Evolutionary conservation across 2,888 invertebrate species (phyloP).

Genomic region (Drosophila ustulata): DNA sequence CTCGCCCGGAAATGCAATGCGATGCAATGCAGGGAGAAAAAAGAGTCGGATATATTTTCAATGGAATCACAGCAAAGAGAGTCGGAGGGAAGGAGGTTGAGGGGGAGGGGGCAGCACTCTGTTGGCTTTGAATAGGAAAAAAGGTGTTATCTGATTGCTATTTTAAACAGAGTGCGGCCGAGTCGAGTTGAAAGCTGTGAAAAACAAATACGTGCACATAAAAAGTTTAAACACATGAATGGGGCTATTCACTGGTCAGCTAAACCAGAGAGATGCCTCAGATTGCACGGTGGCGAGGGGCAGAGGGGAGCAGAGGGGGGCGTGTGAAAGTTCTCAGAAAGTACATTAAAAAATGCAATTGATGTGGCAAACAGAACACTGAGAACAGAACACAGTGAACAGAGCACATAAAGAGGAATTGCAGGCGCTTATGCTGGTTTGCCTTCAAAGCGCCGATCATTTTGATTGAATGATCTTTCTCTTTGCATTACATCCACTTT

Average conservation of each 20-base stretch:
- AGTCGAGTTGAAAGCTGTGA: slow-evolving; percentile 35
- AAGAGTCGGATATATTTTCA: slow-evolving; percentile 60
- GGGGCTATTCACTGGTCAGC: slow-evolving; percentile 49
- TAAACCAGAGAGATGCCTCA: neutral
- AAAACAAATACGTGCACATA: slow-evolving; percentile 62
- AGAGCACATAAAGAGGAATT: slow-evolving; percentile 7
- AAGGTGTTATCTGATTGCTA: slow-evolving; percentile 83
- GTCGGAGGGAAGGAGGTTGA: neutral
- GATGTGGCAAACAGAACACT: slow-evolving; percentile 15
- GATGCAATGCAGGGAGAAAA: neutral
- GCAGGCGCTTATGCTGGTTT: neutral
- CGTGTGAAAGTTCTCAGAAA: slow-evolving; percentile 10
- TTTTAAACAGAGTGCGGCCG: slow-evolving; percentile 71
- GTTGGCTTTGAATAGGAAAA: slow-evolving; percentile 53
- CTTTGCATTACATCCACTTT: neutral
- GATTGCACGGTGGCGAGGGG: neutral
- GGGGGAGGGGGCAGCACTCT: slow-evolving; percentile 15
- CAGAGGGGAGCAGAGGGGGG: neutral
- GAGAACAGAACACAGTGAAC: neutral
- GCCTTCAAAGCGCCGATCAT: slow-evolving; percentile 3
- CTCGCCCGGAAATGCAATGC: slow-evolving; percentile 34
- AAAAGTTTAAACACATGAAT: slow-evolving; percentile 65
- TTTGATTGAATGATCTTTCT: neutral
- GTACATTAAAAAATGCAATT: slow-evolving; percentile 31
- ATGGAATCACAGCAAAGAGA: slow-evolving; percentile 44